Conservation (phyloP, 2,113 vertebrate genomes). For the Solea solea region DNA sequence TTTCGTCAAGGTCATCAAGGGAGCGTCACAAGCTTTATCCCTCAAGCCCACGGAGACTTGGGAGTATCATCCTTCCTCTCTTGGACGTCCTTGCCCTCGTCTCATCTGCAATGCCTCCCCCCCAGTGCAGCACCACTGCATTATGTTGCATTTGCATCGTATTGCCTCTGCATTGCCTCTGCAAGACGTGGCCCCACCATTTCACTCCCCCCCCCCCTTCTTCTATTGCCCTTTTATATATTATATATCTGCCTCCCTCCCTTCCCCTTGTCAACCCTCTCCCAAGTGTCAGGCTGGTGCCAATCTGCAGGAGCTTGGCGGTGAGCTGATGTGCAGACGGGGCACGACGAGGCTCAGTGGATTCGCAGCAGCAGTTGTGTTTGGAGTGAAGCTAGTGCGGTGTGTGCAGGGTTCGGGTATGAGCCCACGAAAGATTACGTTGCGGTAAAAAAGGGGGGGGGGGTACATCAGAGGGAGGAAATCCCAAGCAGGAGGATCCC, state of each 20-base stretch:
- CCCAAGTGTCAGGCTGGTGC: constrained; percentile 29
- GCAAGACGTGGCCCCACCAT: constrained; percentile 42
- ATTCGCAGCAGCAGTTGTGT: constrained; percentile 14
- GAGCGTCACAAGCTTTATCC: constrained; percentile 25
- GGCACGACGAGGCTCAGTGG: not conserved
- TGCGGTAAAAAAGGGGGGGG: constrained; percentile 31
- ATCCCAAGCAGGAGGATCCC: constrained; percentile 78
- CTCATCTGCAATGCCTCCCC: constrained; percentile 61
- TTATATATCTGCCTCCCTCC: not conserved
- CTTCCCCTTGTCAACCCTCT: not conserved
- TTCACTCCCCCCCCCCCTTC: not conserved
- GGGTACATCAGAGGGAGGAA: constrained; percentile 74
- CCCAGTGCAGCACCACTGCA: constrained; percentile 59
- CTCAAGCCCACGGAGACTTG: not conserved
- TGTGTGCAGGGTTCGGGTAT: constrained; percentile 3
- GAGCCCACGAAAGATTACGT: constrained; percentile 45
- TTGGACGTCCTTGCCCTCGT: constrained; percentile 53
- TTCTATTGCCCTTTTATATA: not conserved
- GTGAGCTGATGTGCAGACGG: constrained; percentile 10
- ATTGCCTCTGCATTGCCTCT: constrained; percentile 78
- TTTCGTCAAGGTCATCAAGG: constrained; percentile 48
- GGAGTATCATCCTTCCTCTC: constrained; percentile 14
- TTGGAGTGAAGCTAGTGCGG: not conserved
- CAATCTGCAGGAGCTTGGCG: constrained; percentile 43
- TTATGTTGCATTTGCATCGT: constrained; percentile 78